phyloP scores from a whole-genome alignment of 2,888 invertebrate species.

The Troides helena region DNA sequence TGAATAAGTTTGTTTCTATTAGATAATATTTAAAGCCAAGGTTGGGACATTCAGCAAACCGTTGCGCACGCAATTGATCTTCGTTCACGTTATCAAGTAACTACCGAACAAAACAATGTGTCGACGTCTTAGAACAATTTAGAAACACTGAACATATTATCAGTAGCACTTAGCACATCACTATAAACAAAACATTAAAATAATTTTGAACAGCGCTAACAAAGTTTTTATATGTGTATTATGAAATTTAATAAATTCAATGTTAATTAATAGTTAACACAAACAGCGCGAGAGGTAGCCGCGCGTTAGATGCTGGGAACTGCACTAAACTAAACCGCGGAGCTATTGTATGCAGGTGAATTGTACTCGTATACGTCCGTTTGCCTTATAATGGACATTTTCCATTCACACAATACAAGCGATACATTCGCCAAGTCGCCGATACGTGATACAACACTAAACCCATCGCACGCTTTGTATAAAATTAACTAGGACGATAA shows the following conservation, averaged over 20 bases:
- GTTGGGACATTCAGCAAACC: constrained; percentile 30
- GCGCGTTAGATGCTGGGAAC: constrained; percentile 74
- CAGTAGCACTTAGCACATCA: constrained; percentile 10
- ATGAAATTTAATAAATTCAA: constrained; percentile 8
- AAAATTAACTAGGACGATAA: constrained; percentile 29
- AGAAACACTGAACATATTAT: constrained; percentile 13
- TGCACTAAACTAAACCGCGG: constrained; percentile 64
- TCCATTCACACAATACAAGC: constrained; percentile 72
- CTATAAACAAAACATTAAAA: neutral
- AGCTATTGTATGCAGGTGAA: constrained; percentile 80
- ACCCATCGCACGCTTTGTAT: constrained; percentile 31
- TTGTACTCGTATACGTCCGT: constrained; percentile 62
- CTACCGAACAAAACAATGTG: constrained; percentile 8
- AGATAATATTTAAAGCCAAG: constrained; percentile 30
- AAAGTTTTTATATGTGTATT: neutral
- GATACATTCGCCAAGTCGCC: constrained; percentile 45
- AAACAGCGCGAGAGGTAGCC: constrained; percentile 53
- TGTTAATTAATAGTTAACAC: constrained; percentile 18
- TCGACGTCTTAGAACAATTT: neutral
- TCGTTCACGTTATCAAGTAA: constrained; percentile 30
- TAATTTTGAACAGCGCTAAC: neutral
- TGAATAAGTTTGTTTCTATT: constrained; percentile 8
- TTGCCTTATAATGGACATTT: constrained; percentile 73
- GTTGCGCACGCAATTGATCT: constrained; percentile 43
- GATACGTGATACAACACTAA: constrained; percentile 41